Evolutionary conservation across 2,888 invertebrate genomes (phyloP).

Genomic region (Lagria hirta): DNA sequence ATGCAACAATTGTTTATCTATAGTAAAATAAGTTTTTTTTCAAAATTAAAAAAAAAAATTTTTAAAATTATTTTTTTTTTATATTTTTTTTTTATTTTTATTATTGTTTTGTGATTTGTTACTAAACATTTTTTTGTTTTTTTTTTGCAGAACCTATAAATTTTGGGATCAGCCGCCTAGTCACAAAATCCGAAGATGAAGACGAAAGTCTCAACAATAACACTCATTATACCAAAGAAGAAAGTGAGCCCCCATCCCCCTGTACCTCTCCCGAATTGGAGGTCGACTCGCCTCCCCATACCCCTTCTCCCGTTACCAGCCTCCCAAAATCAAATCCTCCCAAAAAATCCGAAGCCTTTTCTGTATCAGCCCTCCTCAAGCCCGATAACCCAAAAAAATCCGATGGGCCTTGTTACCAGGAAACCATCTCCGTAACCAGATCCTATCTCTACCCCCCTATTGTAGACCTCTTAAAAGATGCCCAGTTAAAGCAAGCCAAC

Average conservation of each 20-base stretch:
- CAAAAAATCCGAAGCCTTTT: slow-evolving; percentile 80
- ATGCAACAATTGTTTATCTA: too few relatives aligned
- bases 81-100: too few relatives aligned
- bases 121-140: slow-evolving; percentile 3
- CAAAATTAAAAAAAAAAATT: too few relatives aligned
- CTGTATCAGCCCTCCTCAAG: slow-evolving; percentile 77
- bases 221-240: slow-evolving; percentile 55
- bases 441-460: slow-evolving; percentile 68
- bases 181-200: slow-evolving; percentile 61
- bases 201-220: slow-evolving; percentile 63
- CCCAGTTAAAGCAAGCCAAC: slow-evolving; percentile 49
- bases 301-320: slow-evolving; percentile 58
- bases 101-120: slow-evolving; percentile 9
- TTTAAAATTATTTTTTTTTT: too few relatives aligned
- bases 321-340: slow-evolving; percentile 52
- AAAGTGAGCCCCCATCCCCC: slow-evolving; percentile 57
- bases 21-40: too few relatives aligned
- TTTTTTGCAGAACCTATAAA: slow-evolving; percentile 74
- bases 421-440: slow-evolving; percentile 58
- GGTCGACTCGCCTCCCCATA: slow-evolving; percentile 73
- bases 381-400: slow-evolving; percentile 68
- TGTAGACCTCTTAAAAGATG: slow-evolving; percentile 64
- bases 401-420: slow-evolving; percentile 53
- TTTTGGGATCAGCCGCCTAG: slow-evolving; percentile 80
- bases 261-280: slow-evolving; percentile 71